A percentile compares a stretch with the other conserved stretches of the same genome.
phyloP scores from a whole-genome alignment of 2,888 invertebrate species.

The Drosophila picticornis region DNA sequence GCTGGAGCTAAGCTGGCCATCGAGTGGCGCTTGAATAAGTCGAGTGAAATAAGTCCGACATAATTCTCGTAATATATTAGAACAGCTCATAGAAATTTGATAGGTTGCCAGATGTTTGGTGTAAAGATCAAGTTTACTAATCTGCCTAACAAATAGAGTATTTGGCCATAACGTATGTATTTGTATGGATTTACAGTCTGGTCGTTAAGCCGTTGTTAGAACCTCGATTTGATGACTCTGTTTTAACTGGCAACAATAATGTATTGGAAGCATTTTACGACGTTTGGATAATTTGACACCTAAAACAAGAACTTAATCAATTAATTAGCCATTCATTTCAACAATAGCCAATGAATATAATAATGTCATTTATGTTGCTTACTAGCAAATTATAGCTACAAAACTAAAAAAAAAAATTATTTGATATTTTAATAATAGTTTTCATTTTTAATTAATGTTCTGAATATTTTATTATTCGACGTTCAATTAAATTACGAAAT shows the following conservation, averaged over 20 bases:
- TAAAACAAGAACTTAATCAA: background rate
- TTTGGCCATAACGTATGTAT: background rate
- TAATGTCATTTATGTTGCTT: background rate
- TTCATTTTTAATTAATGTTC: background rate
- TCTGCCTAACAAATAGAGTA: background rate
- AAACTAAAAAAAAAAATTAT: background rate
- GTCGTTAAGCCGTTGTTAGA: background rate
- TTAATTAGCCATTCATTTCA: background rate
- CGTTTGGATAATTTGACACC: background rate
- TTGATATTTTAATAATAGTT: background rate
- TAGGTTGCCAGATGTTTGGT: background rate
- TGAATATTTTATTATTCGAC: background rate
- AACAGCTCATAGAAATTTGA: background rate
- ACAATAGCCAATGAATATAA: background rate
- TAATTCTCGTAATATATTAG: slow-evolving; percentile 17
- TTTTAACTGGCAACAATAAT: background rate
- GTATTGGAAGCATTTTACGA: background rate
- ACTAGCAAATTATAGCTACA: too few species aligned
- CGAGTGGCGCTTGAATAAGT: slow-evolving; percentile 8
- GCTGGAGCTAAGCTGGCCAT: slow-evolving; percentile 8
- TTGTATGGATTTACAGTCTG: background rate
- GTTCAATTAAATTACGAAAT: background rate
- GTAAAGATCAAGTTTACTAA: background rate
- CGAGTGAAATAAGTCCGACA: slow-evolving; percentile 11
- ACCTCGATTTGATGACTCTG: background rate